These are phyloP conservation scores for Acanthis flammea DNA, from an alignment of 2,797 vertebrate species.

Conservation along the genomic window DNA sequence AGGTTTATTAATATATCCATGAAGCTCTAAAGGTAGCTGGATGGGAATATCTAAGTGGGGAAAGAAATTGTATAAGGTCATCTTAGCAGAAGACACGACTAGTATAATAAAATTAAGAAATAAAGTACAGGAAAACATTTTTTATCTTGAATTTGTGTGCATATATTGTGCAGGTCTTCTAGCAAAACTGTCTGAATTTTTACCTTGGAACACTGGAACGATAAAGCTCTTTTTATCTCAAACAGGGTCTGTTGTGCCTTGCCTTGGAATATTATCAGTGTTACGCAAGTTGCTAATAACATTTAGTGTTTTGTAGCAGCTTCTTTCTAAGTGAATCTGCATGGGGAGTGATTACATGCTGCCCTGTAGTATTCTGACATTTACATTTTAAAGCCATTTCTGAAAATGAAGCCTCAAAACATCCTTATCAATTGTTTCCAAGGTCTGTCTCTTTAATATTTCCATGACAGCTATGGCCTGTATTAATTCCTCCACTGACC, in stretches of 20 bases:
- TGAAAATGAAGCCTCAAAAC: neutral
- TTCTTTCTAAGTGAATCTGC: neutral
- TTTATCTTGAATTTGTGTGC: neutral
- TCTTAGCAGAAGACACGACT: neutral
- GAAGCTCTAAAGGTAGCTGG: neutral
- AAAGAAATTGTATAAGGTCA: neutral
- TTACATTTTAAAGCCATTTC: neutral
- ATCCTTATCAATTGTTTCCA: neutral
- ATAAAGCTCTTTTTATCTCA: constrained; percentile 4
- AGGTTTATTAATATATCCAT: neutral
- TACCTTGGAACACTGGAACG: neutral
- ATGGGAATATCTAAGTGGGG: neutral
- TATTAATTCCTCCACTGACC: neutral
- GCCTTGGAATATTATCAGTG: constrained; percentile 23
- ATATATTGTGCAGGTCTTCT: neutral
- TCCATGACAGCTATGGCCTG: rapidly evolving
- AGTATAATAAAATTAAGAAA: neutral
- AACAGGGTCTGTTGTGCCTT: neutral
- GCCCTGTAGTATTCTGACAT: neutral
- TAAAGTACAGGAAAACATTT: neutral
- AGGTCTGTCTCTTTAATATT: neutral
- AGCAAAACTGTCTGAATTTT: neutral
- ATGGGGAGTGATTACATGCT: neutral
- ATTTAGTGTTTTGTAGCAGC: neutral
- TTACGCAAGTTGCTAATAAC: neutral